Evolutionary conservation across 2,888 invertebrate genomes (phyloP).

Genomic region (Apotomis betuletana): DNA sequence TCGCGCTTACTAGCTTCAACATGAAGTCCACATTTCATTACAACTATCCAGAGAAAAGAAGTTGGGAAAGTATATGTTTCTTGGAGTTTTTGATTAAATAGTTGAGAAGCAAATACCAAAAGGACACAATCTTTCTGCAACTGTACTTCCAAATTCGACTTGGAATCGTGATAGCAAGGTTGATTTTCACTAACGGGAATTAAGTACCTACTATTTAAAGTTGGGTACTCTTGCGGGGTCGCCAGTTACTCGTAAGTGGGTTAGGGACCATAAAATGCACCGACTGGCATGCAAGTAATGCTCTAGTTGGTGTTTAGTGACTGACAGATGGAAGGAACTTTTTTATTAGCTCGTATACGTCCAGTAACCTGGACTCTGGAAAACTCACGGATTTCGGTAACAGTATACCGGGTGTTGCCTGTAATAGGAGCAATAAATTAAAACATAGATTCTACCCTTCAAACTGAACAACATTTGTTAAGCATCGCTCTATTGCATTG

Average conservation of each 20-base stretch:
- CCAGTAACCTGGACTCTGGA: background rate
- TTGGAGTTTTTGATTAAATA: constrained; percentile 3
- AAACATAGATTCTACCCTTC: no score
- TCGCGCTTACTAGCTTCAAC: background rate
- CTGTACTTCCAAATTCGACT: background rate
- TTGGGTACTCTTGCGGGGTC: background rate
- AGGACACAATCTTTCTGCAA: background rate
- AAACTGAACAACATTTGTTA: no score
- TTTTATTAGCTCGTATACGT: background rate
- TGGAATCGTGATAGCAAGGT: background rate
- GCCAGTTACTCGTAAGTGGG: background rate
- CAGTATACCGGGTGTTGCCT: no score
- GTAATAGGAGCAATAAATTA: no score
- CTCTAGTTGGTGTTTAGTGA: constrained; percentile 6
- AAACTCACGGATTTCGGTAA: no score
- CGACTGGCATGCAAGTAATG: constrained; percentile 29
- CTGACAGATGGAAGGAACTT: constrained; percentile 10
- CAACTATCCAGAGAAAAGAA: background rate
- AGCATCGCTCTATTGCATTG: no score
- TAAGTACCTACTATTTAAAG: background rate
- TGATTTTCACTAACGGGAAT: background rate
- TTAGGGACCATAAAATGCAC: constrained; percentile 22
- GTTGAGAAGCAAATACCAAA: background rate
- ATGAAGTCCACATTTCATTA: background rate
- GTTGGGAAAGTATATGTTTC: background rate